Evolutionary conservation across 2,113 vertebrate species (phyloP).

Genomic region (Sterrhoptilus dennistouni): DNA sequence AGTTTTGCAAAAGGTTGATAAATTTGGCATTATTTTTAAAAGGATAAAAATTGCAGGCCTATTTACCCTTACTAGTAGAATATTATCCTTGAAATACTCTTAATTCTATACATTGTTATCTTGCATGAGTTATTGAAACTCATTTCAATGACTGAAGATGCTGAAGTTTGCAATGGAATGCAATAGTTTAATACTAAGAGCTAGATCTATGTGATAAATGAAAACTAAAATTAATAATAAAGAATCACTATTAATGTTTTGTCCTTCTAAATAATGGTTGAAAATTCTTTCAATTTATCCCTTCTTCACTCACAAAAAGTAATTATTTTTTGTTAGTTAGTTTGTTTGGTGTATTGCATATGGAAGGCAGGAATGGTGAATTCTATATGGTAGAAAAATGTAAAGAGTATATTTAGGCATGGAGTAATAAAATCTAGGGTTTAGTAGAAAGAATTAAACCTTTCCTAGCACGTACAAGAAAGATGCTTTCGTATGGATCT

Average conservation of each 20-base stretch:
- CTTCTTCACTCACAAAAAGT: not conserved
- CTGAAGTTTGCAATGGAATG: not conserved
- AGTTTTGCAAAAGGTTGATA: rapidly evolving
- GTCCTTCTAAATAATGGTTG: not conserved
- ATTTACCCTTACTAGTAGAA: not conserved
- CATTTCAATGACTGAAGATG: not conserved
- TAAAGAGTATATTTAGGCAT: not conserved
- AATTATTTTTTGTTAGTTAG: not conserved
- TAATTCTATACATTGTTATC: not conserved
- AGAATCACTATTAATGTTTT: not conserved
- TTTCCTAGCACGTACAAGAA: not conserved
- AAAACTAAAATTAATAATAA: not conserved
- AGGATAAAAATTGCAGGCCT: not conserved
- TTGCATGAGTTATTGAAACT: not conserved
- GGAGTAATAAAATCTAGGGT: slow-evolving; percentile 27
- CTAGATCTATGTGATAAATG: not conserved
- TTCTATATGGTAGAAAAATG: not conserved
- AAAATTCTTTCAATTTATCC: not conserved
- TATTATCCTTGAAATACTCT: not conserved
- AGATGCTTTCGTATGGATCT: not conserved
- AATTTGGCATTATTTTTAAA: not conserved
- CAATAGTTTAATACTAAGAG: not conserved
- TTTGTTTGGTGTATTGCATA: not conserved
- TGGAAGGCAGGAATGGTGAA: not conserved
- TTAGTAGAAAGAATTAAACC: not conserved